phyloP scores from a whole-genome alignment of 1,140 invertebrate genomes.

The Papilio glaucus region DNA sequence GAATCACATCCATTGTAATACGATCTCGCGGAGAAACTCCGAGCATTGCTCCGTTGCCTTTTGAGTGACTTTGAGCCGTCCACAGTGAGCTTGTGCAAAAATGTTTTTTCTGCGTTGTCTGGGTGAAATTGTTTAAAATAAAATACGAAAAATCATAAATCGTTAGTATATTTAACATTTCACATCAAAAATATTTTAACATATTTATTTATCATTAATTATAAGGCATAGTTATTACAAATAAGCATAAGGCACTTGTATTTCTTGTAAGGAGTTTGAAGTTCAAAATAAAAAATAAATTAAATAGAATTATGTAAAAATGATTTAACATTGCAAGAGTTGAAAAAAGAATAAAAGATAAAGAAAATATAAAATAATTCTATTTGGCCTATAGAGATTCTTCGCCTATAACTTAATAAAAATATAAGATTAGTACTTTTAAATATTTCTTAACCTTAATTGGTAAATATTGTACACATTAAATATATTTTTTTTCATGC shows the following conservation, averaged over 20 bases:
- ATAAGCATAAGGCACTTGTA: conserved; percentile 47
- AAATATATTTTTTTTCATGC: conserved; percentile 31
- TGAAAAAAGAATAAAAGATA: background rate
- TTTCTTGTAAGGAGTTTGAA: conserved; percentile 31
- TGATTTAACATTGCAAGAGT: background rate
- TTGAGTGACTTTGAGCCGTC: too few relatives aligned
- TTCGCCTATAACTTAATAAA: background rate
- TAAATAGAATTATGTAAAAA: background rate
- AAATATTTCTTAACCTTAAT: conserved; percentile 33
- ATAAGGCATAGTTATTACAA: conserved; percentile 25
- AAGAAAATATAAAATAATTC: conserved; percentile 20
- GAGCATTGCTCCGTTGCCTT: too few relatives aligned
- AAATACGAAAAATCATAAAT: conserved; percentile 40
- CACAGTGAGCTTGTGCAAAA: too few relatives aligned
- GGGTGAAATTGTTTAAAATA: background rate
- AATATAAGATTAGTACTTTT: conserved; percentile 27
- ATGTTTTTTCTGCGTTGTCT: too few relatives aligned
- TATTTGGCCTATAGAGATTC: conserved; percentile 30
- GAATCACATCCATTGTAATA: too few relatives aligned
- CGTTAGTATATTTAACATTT: conserved; percentile 64
- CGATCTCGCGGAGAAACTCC: too few relatives aligned
- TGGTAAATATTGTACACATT: conserved; percentile 34
- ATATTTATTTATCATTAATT: conserved; percentile 15
- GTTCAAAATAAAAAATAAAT: background rate
- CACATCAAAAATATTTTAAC: conserved; percentile 48